Conservation (phyloP, 2,113 vertebrate genomes). For the Nesoenas mayeri region DNA sequence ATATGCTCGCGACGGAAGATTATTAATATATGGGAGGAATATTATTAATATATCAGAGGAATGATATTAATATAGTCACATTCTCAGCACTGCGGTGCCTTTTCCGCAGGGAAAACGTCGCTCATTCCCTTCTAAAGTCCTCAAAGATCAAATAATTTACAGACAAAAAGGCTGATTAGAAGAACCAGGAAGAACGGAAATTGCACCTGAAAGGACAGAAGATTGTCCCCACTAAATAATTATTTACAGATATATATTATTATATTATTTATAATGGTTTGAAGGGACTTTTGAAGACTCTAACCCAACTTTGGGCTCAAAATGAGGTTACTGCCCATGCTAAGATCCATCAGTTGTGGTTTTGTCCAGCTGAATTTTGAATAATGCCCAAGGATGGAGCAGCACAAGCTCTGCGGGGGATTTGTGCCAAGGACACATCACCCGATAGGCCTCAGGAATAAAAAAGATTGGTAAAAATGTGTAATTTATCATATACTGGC, state of each 20-base stretch:
- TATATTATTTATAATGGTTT: neutral
- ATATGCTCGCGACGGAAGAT: fast-evolving
- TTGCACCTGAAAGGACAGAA: neutral
- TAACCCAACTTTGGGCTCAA: neutral
- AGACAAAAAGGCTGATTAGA: slow-evolving; percentile 2
- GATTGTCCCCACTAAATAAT: neutral
- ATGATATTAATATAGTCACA: neutral
- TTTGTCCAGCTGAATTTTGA: neutral
- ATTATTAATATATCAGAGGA: too few species aligned
- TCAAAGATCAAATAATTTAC: slow-evolving; percentile 9
- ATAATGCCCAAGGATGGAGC: neutral
- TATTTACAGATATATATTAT: too few species aligned
- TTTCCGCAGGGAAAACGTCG: neutral
- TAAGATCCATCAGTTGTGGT: neutral
- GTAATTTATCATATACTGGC: too few species aligned
- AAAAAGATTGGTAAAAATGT: neutral
- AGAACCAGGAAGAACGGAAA: neutral
- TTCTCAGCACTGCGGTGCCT: neutral
- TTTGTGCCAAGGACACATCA: neutral
- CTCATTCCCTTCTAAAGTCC: neutral
- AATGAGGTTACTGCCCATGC: neutral
- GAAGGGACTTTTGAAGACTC: neutral
- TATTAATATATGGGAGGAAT: too few species aligned
- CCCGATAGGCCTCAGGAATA: neutral
- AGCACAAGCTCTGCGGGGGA: neutral